phyloP scores from a whole-genome alignment of 30 jellyfish, hydroid and myxozoan genomes.

The Morbakka virulenta region DNA sequence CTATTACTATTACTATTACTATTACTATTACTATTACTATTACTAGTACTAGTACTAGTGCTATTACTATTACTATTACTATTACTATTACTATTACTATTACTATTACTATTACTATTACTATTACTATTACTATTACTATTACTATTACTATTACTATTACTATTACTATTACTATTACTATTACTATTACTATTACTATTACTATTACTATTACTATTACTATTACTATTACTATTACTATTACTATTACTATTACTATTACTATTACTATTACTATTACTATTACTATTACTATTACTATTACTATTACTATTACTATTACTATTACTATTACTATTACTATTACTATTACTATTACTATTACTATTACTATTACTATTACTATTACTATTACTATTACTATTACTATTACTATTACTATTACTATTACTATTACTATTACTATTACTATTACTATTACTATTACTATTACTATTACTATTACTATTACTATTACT shows the following conservation, averaged over 20 bases:
- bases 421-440: too few relatives aligned
- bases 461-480: too few relatives aligned
- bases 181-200: neutral
- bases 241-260: constrained; percentile 4
- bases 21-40: constrained; percentile 4
- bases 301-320: too few relatives aligned
- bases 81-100: constrained; percentile 4
- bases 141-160: constrained; percentile 1
- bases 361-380: too few relatives aligned
- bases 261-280: too few relatives aligned
- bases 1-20: constrained; percentile 12
- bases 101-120: constrained; percentile 6
- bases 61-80: constrained; percentile 6
- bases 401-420: too few relatives aligned
- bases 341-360: too few relatives aligned
- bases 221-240: neutral
- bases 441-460: too few relatives aligned
- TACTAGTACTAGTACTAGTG: constrained; percentile 14
- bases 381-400: too few relatives aligned
- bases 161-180: neutral
- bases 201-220: neutral
- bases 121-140: neutral
- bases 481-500: too few relatives aligned
- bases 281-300: too few relatives aligned
- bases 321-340: too few relatives aligned